phyloP scores from a whole-genome alignment of 2,888 invertebrate species.

The Caenorhabditis macrosperma region DNA sequence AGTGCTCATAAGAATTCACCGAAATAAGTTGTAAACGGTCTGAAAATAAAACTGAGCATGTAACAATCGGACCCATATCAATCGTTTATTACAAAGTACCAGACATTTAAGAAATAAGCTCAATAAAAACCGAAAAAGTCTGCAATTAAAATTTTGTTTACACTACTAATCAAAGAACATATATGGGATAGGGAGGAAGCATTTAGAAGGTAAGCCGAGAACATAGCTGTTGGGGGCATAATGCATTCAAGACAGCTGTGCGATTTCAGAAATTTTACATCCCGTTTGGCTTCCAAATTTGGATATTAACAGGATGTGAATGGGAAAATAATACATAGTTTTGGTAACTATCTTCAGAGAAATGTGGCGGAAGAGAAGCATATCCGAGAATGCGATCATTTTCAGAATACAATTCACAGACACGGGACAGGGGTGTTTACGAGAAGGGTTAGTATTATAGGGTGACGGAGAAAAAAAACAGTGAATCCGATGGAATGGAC shows the following conservation, averaged over 20 bases:
- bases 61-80: background rate
- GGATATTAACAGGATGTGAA: background rate
- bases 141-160: no score
- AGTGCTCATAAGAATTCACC: background rate
- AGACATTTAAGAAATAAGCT: slow-evolving; percentile 3
- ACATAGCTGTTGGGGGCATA: no score
- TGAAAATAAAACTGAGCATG: background rate
- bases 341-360: background rate
- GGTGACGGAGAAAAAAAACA: no score
- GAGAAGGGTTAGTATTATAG: slow-evolving; percentile 30
- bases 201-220: background rate
- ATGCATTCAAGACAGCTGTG: slow-evolving; percentile 5
- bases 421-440: background rate
- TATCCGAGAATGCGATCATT: background rate
- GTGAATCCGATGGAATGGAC: no score
- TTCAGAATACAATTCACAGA: slow-evolving; percentile 7
- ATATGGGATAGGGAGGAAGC: slow-evolving; percentile 13
- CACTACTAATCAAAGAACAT: slow-evolving; percentile 8
- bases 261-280: background rate
- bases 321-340: slow-evolving; percentile 29
- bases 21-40: background rate
- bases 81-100: slow-evolving; percentile 27
- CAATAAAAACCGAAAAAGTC: slow-evolving; percentile 7
- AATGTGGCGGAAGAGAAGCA: background rate
- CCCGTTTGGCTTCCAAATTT: background rate